Evolutionary conservation across 2,797 vertebrate genomes (phyloP).

Genomic region (Carduelis carduelis): DNA sequence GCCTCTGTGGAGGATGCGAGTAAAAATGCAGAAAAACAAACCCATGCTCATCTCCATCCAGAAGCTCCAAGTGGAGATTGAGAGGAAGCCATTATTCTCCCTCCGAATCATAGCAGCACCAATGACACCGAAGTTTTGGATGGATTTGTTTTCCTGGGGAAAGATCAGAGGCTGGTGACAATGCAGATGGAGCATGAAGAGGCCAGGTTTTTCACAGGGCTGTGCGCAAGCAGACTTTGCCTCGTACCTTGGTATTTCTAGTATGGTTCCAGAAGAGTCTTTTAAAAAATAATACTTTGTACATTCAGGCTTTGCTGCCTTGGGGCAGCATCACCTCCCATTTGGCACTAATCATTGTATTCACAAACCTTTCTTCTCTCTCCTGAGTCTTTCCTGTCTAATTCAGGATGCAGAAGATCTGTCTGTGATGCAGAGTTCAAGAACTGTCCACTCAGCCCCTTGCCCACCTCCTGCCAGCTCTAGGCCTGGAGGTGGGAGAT

Average conservation of each 20-base stretch:
- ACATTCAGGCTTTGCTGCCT: slow-evolving; percentile 63
- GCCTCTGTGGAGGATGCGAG: neutral
- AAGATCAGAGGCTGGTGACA: neutral
- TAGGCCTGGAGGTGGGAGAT: slow-evolving; percentile 22
- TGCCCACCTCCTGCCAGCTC: slow-evolving; percentile 9
- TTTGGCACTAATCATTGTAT: slow-evolving; percentile 66
- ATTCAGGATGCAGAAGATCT: slow-evolving; percentile 44
- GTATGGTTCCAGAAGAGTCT: slow-evolving; percentile 36
- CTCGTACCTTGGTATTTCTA: slow-evolving; percentile 52
- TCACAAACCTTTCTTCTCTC: slow-evolving; percentile 47
- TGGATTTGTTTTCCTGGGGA: slow-evolving; percentile 48
- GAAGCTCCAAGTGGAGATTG: neutral
- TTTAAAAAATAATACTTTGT: slow-evolving; percentile 63
- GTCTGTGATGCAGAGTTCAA: slow-evolving; percentile 25
- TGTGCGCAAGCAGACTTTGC: slow-evolving; percentile 38
- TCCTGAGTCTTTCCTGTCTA: slow-evolving; percentile 38
- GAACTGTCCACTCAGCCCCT: slow-evolving; percentile 20
- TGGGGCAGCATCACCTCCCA: slow-evolving; percentile 32
- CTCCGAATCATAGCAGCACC: slow-evolving; percentile 68
- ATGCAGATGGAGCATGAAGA: neutral
- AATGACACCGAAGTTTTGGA: slow-evolving; percentile 44
- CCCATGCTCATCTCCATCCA: slow-evolving; percentile 35
- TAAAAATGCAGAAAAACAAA: slow-evolving; percentile 51
- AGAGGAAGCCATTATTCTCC: slow-evolving; percentile 34
- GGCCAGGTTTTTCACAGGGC: neutral